phyloP scores from a whole-genome alignment of 1,140 invertebrate species.

The Pogonomyrmex californicus region DNA sequence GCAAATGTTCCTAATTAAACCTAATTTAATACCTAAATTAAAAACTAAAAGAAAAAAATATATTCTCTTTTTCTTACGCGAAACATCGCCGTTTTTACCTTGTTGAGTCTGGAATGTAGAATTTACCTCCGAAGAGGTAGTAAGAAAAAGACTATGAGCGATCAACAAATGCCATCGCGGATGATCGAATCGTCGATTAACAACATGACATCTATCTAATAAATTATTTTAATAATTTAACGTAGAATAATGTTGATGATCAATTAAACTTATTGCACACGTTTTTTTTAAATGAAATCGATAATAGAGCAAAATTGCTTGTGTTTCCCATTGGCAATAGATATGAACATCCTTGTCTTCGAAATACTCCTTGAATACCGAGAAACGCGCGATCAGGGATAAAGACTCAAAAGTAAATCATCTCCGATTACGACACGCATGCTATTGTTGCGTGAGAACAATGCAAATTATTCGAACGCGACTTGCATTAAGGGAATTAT shows the following conservation, averaged over 20 bases:
- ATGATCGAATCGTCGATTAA: conserved; percentile 60
- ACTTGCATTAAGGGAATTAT: conserved; percentile 20
- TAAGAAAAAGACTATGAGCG: conserved; percentile 30
- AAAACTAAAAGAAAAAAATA: conserved; percentile 43
- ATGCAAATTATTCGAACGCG: conserved; percentile 43
- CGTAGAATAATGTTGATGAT: background rate
- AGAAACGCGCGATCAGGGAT: background rate
- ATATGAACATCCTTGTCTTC: background rate
- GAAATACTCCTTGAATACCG: background rate
- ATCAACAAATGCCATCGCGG: conserved; percentile 28
- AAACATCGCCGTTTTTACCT: conserved; percentile 34
- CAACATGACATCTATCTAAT: background rate
- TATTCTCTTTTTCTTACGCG: conserved; percentile 7
- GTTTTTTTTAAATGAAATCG: background rate
- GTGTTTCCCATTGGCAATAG: background rate
- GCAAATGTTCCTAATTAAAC: background rate
- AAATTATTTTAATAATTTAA: background rate
- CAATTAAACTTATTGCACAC: background rate
- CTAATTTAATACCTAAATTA: conserved; percentile 65
- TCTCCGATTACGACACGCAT: background rate
- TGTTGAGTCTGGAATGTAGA: conserved; percentile 66
- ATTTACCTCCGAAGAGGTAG: conserved; percentile 8
- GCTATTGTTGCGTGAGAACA: conserved; percentile 47
- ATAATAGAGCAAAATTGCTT: background rate
- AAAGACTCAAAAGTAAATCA: background rate